phyloP scores from a whole-genome alignment of 2,113 vertebrate species.

The Piprites chloris region DNA sequence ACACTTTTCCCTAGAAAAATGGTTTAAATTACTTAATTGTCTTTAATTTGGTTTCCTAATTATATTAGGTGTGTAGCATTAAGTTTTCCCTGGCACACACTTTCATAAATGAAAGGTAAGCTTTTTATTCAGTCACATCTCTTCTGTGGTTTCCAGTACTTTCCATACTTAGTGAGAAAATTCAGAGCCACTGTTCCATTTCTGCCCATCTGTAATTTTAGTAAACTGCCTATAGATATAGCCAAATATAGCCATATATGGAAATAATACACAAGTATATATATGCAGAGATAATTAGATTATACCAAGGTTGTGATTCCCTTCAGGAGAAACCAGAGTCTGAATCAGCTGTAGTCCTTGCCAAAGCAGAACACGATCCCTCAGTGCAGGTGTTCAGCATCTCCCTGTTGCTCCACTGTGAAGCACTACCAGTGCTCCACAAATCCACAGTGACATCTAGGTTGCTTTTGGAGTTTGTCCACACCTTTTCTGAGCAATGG shows the following conservation, averaged over 20 bases:
- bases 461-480: constrained; percentile 26
- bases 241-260: background rate
- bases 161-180: background rate
- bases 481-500: constrained; percentile 5
- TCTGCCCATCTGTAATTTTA: background rate
- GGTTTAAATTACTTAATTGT: background rate
- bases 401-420: background rate
- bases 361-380: background rate
- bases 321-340: background rate
- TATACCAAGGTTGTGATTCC: constrained; percentile 1
- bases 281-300: constrained; percentile 7
- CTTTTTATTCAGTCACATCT: background rate
- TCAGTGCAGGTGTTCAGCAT: background rate
- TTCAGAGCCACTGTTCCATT: background rate
- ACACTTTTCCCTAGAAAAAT: background rate
- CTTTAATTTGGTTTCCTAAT: background rate
- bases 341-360: background rate
- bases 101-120: constrained; percentile 7
- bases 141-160: background rate
- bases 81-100: background rate
- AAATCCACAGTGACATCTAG: background rate
- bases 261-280: background rate
- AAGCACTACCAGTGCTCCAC: background rate
- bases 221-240: background rate
- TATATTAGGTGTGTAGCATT: background rate